A percentile compares a stretch with the other conserved stretches of the same genome.
Conservation (phyloP, 2,888 invertebrate genomes). For the Malthinus flaveolus region DNA sequence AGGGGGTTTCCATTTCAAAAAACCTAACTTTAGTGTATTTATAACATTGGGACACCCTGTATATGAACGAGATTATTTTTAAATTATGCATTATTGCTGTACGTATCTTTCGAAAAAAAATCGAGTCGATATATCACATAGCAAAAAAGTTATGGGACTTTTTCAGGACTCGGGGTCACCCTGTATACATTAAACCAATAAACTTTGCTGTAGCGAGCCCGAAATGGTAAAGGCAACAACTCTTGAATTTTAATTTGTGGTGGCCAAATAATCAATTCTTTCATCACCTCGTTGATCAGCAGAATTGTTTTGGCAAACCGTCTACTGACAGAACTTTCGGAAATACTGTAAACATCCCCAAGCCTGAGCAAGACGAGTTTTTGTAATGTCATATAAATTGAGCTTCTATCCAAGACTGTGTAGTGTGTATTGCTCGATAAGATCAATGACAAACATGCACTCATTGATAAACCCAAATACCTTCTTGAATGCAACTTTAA, state of each 20-base stretch:
- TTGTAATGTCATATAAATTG: neutral
- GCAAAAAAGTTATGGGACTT: no score
- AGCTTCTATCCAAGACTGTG: no score
- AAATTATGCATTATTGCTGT: no score
- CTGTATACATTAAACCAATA: no score
- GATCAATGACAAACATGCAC: neutral
- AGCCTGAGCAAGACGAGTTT: neutral
- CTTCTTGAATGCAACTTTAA: neutral
- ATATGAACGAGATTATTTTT: no score
- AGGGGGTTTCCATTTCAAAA: no score
- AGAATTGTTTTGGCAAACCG: neutral
- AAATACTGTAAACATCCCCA: neutral
- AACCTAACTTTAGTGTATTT: no score
- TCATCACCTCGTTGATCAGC: slow-evolving; percentile 4
- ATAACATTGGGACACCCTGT: no score
- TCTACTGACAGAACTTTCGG: neutral
- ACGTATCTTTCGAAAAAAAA: no score
- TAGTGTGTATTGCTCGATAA: neutral
- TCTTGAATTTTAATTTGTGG: slow-evolving; percentile 13
- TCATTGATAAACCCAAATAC: neutral
- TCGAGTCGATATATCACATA: no score
- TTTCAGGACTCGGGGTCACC: no score
- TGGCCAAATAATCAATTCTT: slow-evolving; percentile 26
- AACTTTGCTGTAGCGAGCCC: slow-evolving; percentile 32
- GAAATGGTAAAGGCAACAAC: slow-evolving; percentile 33